Evolutionary conservation across 2,888 invertebrate species (phyloP).

Genomic region (Tetropium fuscum): DNA sequence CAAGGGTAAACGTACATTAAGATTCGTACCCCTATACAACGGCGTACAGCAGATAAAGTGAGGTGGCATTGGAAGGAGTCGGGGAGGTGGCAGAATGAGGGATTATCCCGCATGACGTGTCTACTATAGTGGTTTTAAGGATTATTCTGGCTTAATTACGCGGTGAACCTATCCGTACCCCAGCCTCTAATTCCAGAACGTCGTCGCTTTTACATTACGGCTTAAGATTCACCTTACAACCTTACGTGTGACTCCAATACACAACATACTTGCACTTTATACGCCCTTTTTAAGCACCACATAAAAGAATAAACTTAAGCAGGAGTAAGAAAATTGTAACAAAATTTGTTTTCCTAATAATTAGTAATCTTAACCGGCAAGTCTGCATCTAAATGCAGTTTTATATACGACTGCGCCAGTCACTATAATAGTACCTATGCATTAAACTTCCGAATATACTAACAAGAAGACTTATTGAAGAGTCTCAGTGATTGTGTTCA

Average conservation of each 20-base stretch:
- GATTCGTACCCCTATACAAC: constrained; percentile 17
- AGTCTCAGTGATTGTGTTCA: no score
- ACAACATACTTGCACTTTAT: background rate
- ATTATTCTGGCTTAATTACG: constrained; percentile 60
- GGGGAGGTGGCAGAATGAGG: constrained; percentile 49
- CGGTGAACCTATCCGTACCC: constrained; percentile 50
- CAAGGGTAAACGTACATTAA: constrained; percentile 28
- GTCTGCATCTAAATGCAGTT: no score
- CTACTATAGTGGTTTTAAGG: constrained; percentile 53
- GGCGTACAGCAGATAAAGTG: constrained; percentile 8
- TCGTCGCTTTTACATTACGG: constrained; percentile 16
- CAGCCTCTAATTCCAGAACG: constrained; percentile 25
- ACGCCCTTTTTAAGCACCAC: background rate
- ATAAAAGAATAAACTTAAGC: no score
- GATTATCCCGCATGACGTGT: constrained; percentile 58
- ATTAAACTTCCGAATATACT: no score
- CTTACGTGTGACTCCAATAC: background rate
- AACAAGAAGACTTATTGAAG: no score
- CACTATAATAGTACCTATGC: no score
- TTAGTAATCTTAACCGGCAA: no score
- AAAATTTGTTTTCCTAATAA: no score
- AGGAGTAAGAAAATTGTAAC: no score
- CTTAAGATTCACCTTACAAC: constrained; percentile 4
- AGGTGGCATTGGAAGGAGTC: constrained; percentile 2
- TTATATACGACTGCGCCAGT: no score